Conservation (phyloP, 92 coral and sea anemone species). For the Siderastrea radians region DNA sequence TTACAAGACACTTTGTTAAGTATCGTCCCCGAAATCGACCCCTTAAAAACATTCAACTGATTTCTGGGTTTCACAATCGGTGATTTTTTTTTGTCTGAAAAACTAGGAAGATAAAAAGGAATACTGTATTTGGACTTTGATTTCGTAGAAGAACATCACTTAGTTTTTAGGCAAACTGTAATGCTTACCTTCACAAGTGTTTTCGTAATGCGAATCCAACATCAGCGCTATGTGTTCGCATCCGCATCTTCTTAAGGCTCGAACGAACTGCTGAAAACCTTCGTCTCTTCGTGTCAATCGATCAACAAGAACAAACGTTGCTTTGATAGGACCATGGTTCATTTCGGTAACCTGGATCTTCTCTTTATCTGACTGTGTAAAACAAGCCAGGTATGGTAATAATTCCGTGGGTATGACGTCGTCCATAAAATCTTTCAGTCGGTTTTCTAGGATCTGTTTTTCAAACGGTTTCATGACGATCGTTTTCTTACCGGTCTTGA, state of each 20-base stretch:
- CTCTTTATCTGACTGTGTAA: constrained; percentile 66
- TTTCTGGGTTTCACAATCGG: no score
- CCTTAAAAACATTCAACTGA: no score
- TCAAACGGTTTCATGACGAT: constrained; percentile 62
- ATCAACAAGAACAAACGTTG: constrained; percentile 72
- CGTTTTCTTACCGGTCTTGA: background rate
- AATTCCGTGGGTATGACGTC: constrained; percentile 73
- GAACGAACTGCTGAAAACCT: constrained; percentile 78
- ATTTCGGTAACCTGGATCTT: constrained; percentile 42
- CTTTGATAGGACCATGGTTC: constrained; percentile 70
- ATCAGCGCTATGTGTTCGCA: constrained; percentile 81
- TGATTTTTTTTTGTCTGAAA: no score
- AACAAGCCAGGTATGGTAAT: constrained; percentile 64
- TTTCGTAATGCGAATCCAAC: constrained; percentile 72
- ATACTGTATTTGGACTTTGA: no score
- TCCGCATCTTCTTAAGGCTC: constrained; percentile 82
- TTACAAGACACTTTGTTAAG: no score
- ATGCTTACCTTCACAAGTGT: background rate
- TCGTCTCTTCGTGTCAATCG: constrained; percentile 70
- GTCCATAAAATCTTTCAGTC: constrained; percentile 63
- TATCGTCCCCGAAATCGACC: no score
- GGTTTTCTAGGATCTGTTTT: constrained; percentile 56
- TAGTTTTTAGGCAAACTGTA: background rate
- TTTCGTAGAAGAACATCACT: no score
- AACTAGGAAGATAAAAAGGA: no score